Conservation (phyloP, 2,113 vertebrate species). For the Ictidomys tridecemlineatus region DNA sequence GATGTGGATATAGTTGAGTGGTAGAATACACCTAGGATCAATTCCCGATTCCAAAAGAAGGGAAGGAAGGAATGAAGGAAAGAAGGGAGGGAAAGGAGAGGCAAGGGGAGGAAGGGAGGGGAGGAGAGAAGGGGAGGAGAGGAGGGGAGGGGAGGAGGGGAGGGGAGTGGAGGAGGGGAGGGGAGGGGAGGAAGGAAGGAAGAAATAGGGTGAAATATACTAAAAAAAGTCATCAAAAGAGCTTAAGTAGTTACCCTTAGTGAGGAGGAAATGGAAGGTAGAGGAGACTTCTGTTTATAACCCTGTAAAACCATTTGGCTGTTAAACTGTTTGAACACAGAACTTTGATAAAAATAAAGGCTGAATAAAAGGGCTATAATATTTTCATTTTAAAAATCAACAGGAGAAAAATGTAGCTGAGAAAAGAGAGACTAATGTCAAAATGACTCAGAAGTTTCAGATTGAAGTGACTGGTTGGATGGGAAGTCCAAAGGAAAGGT, state of each 20-base stretch:
- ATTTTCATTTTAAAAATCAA: background rate
- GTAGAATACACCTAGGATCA: too few relatives aligned
- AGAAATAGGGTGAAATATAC: background rate
- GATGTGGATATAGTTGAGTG: too few relatives aligned
- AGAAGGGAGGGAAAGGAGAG: too few relatives aligned
- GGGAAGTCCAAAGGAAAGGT: background rate
- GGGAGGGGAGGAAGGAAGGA: too few relatives aligned
- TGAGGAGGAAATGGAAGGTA: background rate
- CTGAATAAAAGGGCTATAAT: background rate
- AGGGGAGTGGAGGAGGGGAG: too few relatives aligned
- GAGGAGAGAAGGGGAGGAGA: too few relatives aligned
- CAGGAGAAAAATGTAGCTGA: background rate
- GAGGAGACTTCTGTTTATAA: background rate
- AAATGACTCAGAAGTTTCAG: background rate
- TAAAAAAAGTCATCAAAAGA: background rate
- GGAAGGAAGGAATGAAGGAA: too few relatives aligned
- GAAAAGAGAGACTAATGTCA: background rate
- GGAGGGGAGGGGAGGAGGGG: too few relatives aligned
- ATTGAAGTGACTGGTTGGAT: background rate
- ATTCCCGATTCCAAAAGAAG: too few relatives aligned
- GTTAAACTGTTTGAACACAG: background rate
- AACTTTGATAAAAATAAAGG: slow-evolving; percentile 15
- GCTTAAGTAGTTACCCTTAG: background rate
- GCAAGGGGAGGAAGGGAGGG: too few relatives aligned
- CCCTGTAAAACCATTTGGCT: background rate